phyloP scores from a whole-genome alignment of 35 echinoderm and acorn worm species.

The Diadema setosum region DNA sequence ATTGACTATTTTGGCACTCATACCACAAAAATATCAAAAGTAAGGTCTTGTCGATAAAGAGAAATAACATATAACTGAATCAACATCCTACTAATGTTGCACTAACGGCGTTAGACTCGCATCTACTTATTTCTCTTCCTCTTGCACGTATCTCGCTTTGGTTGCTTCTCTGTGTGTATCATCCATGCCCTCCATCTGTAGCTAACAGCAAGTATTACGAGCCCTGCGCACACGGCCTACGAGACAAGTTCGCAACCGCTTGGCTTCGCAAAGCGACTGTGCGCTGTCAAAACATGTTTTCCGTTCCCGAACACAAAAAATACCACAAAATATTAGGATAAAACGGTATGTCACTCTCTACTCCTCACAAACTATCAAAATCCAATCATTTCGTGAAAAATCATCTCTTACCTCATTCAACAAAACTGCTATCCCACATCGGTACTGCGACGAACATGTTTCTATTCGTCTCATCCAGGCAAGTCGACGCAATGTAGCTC shows the following conservation, averaged over 20 bases:
- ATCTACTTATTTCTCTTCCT: too few species aligned
- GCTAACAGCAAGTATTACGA: not conserved
- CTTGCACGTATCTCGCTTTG: too few species aligned
- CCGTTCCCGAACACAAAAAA: not conserved
- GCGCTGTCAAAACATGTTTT: not conserved
- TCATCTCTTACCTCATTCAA: slow-evolving; percentile 1
- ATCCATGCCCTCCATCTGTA: too few species aligned
- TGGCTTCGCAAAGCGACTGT: not conserved
- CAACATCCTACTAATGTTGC: too few species aligned
- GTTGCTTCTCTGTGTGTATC: too few species aligned
- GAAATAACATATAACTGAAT: too few species aligned
- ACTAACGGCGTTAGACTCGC: too few species aligned
- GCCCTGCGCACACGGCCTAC: not conserved
- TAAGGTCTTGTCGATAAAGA: too few species aligned
- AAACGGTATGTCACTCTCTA: not conserved
- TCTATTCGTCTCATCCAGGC: not conserved
- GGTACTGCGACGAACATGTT: not conserved
- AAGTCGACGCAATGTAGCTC: not conserved
- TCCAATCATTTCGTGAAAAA: not conserved
- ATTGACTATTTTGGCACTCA: too few species aligned
- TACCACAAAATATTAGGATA: not conserved
- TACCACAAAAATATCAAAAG: too few species aligned
- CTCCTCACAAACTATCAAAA: not conserved
- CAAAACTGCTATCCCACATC: too few species aligned
- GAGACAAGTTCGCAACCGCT: not conserved